Percentiles rank a stretch among this genome's conserved stretches.
Evolutionary conservation across 1,140 invertebrate species (phyloP).

Genomic region (Scaptomyza hsui): DNA sequence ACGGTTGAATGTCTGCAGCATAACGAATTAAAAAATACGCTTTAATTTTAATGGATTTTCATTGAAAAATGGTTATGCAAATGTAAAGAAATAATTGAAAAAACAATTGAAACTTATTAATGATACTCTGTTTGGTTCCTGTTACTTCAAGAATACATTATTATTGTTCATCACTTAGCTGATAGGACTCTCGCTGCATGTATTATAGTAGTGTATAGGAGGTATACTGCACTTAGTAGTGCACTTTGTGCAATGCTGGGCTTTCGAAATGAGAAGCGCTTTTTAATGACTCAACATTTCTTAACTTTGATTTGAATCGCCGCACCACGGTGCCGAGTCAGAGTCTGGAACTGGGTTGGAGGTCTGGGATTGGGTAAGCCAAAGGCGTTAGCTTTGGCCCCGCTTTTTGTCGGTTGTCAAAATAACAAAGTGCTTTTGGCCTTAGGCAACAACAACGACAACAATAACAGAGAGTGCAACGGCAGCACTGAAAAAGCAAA

Average conservation of each 20-base stretch:
- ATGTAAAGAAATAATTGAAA: too few species aligned
- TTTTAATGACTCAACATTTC: constrained; percentile 77
- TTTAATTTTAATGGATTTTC: not conserved
- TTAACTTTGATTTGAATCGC: constrained; percentile 73
- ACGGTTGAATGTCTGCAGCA: not conserved
- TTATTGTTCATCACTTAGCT: too few species aligned
- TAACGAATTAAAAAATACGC: constrained; percentile 1
- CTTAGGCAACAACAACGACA: constrained; percentile 17
- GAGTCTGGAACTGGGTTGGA: not conserved
- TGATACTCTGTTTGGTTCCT: too few species aligned
- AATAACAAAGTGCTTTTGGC: constrained; percentile 73
- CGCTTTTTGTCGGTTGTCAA: constrained; percentile 67
- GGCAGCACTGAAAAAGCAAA: constrained; percentile 37
- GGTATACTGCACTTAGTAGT: constrained; percentile 51
- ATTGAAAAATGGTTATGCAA: too few species aligned
- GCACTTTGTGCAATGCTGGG: constrained; percentile 49
- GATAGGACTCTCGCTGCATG: not conserved
- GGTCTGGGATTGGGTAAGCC: not conserved
- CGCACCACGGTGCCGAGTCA: constrained; percentile 4
- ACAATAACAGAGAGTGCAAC: not conserved
- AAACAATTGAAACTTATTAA: too few species aligned
- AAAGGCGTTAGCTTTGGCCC: constrained; percentile 36
- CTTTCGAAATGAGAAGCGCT: constrained; percentile 39
- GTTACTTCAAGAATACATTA: too few species aligned
- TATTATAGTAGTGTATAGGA: not conserved